Evolutionary conservation across 2,888 invertebrate genomes (phyloP), one percentile per base, ranked within the genome.

Genomic region (Aspidiotus rigidus): DNA sequence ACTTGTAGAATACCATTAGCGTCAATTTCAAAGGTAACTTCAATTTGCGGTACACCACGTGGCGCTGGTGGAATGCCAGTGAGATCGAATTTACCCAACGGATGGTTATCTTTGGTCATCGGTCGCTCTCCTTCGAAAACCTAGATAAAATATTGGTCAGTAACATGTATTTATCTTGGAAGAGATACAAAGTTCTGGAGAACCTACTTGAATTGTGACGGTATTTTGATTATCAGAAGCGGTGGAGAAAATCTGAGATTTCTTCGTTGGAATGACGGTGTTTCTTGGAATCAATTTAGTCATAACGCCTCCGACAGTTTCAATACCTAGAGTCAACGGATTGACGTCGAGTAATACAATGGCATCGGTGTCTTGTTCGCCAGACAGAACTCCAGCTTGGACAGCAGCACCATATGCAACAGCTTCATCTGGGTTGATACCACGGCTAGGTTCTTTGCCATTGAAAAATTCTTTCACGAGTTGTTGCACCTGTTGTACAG

Each of bases 221-320:
- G 96, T 96, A 80, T 96, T 94, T 79, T 99, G 99, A 80, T 98
- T 99, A 79, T 99, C 99, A 41, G 95, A 92, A 69, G 98, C 97
- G 1, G 99, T 99, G 0, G 97, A 96, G 87, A 99, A 99, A 78
- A 98, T 95, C 81, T 99, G 98, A 0, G 94, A 93, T 79, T 99
- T 98, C 83, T 98, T 98, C 67, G 98, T 98, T 42, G 99, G 99
- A 77, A 99, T 98, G 73, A 97, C 96, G 40, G 98, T 98, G 84
- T 99, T 99, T 75, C 98, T 80, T 69, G 93, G 90, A 78, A 99
- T 99, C 69, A 99, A 84, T 79, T 97, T 98, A 74, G 98, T 98
- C 98, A 99, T 99, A 42, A 99, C 98, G 74, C 99, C 99, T 73
- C 99, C 98, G 62, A 98, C 97, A 56, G 99, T 99, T 81, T 99